phyloP scores from a whole-genome alignment of 2,797 vertebrate species.

The Gymnodraco acuticeps region DNA sequence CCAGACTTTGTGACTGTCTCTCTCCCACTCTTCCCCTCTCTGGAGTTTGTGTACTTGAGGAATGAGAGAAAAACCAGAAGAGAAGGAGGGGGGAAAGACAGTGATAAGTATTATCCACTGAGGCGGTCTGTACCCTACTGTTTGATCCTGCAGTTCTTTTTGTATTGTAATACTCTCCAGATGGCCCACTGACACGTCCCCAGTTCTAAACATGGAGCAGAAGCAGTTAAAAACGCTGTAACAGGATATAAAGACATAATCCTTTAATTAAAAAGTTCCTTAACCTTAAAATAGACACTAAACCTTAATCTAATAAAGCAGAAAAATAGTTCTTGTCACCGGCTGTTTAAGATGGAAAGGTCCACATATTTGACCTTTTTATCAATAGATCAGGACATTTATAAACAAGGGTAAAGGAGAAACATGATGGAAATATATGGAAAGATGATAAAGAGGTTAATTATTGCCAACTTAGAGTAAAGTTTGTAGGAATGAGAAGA shows the following conservation, averaged over 20 bases:
- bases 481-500: too few species aligned
- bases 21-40: slow-evolving; percentile 26
- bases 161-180: slow-evolving; percentile 69
- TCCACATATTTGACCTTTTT: too few species aligned
- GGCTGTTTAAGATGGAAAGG: too few species aligned
- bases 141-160: slow-evolving; percentile 32
- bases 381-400: too few species aligned
- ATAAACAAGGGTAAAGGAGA: too few species aligned
- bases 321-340: too few species aligned
- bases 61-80: slow-evolving; percentile 38
- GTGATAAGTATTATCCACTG: slow-evolving; percentile 20
- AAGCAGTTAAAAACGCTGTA: slow-evolving; percentile 10
- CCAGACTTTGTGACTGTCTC: slow-evolving; percentile 24
- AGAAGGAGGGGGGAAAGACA: slow-evolving; percentile 13
- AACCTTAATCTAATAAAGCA: neutral
- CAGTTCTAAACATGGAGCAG: slow-evolving; percentile 41
- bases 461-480: too few species aligned
- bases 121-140: slow-evolving; percentile 22
- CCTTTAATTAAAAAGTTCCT: too few species aligned
- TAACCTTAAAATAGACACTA: neutral
- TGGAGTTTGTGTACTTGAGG: slow-evolving; percentile 41
- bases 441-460: too few species aligned
- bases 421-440: too few species aligned
- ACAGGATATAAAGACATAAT: neutral
- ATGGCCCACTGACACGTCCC: slow-evolving; percentile 74